phyloP scores from a whole-genome alignment of 2,888 invertebrate species.

The Scelioninae gen. 1 region DNA sequence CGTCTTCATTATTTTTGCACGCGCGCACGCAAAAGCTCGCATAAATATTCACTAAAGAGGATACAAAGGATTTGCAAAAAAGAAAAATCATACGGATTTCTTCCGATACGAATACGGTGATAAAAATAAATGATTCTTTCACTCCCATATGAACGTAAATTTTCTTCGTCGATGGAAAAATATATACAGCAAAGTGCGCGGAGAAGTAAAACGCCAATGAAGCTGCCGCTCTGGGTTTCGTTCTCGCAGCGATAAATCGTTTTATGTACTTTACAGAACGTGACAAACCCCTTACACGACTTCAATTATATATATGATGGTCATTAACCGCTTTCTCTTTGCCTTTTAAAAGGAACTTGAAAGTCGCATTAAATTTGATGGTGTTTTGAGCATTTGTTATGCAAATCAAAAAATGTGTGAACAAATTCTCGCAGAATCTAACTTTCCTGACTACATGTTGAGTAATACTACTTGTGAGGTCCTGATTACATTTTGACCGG shows the following conservation, averaged over 20 bases:
- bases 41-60: conserved; percentile 31
- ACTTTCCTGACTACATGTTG: too few relatives aligned
- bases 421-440: too few relatives aligned
- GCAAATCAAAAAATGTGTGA: too few relatives aligned
- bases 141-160: conserved; percentile 16
- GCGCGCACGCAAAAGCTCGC: conserved; percentile 3
- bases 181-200: too few relatives aligned
- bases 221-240: conserved; percentile 5
- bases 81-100: conserved; percentile 19
- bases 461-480: too few relatives aligned
- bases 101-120: conserved; percentile 17
- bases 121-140: conserved; percentile 44
- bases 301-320: conserved; percentile 1
- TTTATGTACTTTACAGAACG: conserved; percentile 44
- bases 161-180: conserved; percentile 18
- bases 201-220: conserved; percentile 21
- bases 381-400: too few relatives aligned
- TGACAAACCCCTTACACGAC: conserved; percentile 25
- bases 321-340: neutral
- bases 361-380: too few relatives aligned
- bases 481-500: too few relatives aligned
- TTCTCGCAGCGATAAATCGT: conserved; percentile 42
- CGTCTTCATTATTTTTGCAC: conserved; percentile 35
- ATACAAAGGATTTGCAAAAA: conserved; percentile 23
- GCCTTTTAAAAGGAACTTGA: too few relatives aligned